Conservation (phyloP, 2,888 invertebrate genomes). For the Rotaria socialis region DNA sequence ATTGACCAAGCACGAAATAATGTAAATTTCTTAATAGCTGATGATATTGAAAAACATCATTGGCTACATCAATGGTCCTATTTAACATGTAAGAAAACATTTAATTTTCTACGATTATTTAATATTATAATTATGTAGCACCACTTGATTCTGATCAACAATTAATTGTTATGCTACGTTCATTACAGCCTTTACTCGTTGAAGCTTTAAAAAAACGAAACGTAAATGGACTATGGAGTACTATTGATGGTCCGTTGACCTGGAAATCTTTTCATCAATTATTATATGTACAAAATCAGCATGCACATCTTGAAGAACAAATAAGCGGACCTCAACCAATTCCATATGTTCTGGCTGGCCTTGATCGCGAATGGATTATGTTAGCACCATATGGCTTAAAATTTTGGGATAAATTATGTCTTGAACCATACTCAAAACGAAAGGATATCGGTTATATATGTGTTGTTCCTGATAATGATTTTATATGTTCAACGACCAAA, state of each 20-base stretch:
- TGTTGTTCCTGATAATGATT: constrained; percentile 84
- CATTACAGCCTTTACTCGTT: constrained; percentile 80
- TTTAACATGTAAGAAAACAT: not conserved
- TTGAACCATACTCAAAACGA: constrained; percentile 91
- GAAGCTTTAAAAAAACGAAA: constrained; percentile 80
- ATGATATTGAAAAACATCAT: not conserved
- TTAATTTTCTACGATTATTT: not conserved
- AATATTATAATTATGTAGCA: not conserved
- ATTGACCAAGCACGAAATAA: not conserved
- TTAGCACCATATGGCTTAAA: constrained; percentile 84
- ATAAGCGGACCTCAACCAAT: constrained; percentile 75
- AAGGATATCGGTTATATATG: constrained; percentile 90
- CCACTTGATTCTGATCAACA: constrained; percentile 21
- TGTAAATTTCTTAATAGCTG: not conserved
- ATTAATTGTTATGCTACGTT: not conserved
- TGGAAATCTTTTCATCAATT: constrained; percentile 95
- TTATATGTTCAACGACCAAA: constrained; percentile 54
- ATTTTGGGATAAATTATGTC: constrained; percentile 91
- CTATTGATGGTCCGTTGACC: constrained; percentile 89
- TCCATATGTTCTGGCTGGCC: constrained; percentile 72
- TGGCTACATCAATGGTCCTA: constrained; percentile 11
- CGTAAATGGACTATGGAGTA: constrained; percentile 76
- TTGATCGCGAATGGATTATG: constrained; percentile 88
- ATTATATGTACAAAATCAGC: constrained; percentile 66
- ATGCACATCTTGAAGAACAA: constrained; percentile 64